Conservation (phyloP, 2,888 invertebrate species). For the Chloroclystis v-ata region DNA sequence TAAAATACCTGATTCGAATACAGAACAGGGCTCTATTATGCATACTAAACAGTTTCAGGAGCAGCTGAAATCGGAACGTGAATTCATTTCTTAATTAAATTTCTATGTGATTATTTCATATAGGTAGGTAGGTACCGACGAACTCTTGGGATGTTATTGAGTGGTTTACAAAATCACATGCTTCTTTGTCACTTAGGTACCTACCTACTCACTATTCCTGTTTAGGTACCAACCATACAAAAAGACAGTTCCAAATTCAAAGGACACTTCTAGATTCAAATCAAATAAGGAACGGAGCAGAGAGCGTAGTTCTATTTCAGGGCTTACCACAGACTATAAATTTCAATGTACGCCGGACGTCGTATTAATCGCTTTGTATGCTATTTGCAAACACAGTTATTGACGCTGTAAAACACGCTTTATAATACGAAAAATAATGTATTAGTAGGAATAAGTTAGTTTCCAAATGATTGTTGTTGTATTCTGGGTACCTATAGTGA, state of each 20-base stretch:
- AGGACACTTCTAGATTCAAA: slow-evolving; percentile 16
- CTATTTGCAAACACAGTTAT: slow-evolving; percentile 9
- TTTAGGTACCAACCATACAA: no score
- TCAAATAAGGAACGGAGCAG: slow-evolving; percentile 17
- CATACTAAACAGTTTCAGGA: slow-evolving; percentile 16
- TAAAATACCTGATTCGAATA: slow-evolving; percentile 25
- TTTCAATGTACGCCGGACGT: slow-evolving; percentile 13
- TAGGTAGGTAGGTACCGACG: no score
- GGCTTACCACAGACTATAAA: slow-evolving; percentile 13
- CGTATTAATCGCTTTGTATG: slow-evolving; percentile 16
- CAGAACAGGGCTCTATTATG: slow-evolving; percentile 13
- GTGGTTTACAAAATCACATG: no score
- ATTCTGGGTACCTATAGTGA: no score
- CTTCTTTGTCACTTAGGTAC: no score
- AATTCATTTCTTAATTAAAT: neutral
- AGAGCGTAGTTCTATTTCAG: slow-evolving; percentile 20
- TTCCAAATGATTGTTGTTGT: no score
- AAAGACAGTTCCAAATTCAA: no score
- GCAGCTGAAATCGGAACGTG: slow-evolving; percentile 1
- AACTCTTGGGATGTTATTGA: no score
- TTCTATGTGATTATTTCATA: neutral
- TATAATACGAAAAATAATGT: no score
- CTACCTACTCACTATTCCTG: no score
- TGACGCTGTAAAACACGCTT: neutral
- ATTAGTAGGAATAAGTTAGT: no score